These are phyloP conservation scores for Planiliza haematocheilus DNA, from an alignment of 2,113 vertebrate genomes.

Conservation along the genomic window DNA sequence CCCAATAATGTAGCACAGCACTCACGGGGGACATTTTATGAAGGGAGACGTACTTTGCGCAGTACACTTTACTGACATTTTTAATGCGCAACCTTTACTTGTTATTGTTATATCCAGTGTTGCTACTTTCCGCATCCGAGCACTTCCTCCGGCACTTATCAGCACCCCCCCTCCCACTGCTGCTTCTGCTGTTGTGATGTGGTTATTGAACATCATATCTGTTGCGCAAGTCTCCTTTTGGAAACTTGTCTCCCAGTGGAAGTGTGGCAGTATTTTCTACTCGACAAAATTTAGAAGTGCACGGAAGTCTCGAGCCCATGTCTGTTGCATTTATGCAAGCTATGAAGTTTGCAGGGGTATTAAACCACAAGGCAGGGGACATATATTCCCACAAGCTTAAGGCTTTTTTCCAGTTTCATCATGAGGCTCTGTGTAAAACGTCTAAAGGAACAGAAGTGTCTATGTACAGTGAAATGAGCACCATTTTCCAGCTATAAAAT, in stretches of 20 bases:
- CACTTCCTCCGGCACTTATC: not conserved
- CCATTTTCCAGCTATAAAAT: too few relatives aligned
- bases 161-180: not conserved
- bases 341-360: not conserved
- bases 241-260: constrained; percentile 4
- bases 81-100: not conserved
- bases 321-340: not conserved
- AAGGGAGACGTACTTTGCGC: not conserved
- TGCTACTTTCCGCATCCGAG: constrained; percentile 2
- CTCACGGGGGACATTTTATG: not conserved
- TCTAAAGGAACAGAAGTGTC: too few relatives aligned
- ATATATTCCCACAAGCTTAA: not conserved
- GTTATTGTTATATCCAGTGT: not conserved
- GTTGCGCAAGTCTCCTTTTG: constrained; percentile 7
- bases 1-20: constrained; percentile 2
- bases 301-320: not conserved
- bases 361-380: not conserved
- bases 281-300: constrained; percentile 17
- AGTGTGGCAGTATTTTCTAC: constrained; percentile 1
- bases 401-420: too few relatives aligned
- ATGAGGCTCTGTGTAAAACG: too few relatives aligned
- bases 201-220: constrained; percentile 1
- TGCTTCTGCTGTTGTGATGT: not conserved
- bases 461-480: too few relatives aligned
- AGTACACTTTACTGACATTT: not conserved